Evolutionary conservation across 2,113 vertebrate species (phyloP).

Genomic region (Herpailurus yagouaroundi): DNA sequence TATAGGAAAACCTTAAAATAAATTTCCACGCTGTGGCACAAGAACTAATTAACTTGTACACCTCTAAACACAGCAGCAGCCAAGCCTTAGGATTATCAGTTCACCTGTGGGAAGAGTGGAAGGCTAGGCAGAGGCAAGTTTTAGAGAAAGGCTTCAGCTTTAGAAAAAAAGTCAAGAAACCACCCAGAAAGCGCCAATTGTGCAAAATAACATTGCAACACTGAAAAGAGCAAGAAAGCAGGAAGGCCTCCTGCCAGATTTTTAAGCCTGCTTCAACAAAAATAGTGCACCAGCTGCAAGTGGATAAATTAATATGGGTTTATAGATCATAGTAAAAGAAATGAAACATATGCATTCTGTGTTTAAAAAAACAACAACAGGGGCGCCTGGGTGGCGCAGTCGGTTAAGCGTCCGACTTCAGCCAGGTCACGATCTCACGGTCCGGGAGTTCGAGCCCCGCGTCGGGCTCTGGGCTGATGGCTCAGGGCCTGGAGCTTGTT

Average conservation of each 20-base stretch:
- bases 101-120: neutral
- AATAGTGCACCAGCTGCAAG: slow-evolving; percentile 6
- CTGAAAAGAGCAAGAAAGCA: neutral
- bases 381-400: no score
- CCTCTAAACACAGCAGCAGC: neutral
- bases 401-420: no score
- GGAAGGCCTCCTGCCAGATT: slow-evolving; percentile 20
- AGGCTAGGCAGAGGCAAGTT: neutral
- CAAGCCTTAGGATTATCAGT: neutral
- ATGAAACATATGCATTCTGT: neutral
- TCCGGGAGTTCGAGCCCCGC: no score
- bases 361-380: neutral
- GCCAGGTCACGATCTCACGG: no score
- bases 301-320: neutral
- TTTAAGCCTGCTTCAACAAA: neutral
- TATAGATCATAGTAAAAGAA: neutral
- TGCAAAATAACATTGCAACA: neutral
- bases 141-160: neutral
- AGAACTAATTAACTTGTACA: neutral
- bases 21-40: neutral
- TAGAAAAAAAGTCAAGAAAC: neutral
- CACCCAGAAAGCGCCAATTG: neutral
- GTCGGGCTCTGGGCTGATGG: no score
- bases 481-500: no score
- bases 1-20: neutral